Base-by-base conservation (phyloP, 2,113 vertebrate genomes). In the Ahaetulla prasina region DNA sequence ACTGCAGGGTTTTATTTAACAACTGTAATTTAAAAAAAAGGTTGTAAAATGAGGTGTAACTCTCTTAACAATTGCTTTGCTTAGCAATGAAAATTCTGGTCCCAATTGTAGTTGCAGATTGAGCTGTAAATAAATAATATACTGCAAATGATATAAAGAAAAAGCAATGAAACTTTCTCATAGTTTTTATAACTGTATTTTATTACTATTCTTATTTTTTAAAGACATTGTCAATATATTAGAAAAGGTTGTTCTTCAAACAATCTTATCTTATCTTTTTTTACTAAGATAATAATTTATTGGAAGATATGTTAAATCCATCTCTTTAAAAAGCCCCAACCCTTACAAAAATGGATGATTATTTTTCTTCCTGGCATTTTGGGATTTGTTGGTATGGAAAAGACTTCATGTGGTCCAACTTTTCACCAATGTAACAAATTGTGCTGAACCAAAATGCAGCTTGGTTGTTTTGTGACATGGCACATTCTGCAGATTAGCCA, bases 121-220 rank as follows among this genome's bases (percentile, higher is more conserved):
- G 11, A 27, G 27, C 10, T n/a, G 60, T 63, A 63, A 63, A 63
- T 63, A 63, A n/a, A 63, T 12, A 30, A 63, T 63, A 63, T n/a
- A 63, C 60, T n/a, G 60, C 94, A 96, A 97, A 95, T 0, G 89
- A 89, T 89, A 7, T 87, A 23, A 90, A 92, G 89, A 91, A 49
- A 93, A 97, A 96, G 92, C 94, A 63, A 93, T 91, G 94, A 93
- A 93, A 94, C 95, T 93, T 94, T 94, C 95, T 92, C 93, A 94
- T 94, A 94, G 96, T 96, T 96, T 91, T 94, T 49, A 52, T 97
- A 97, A 97, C 89, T 94, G 96, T 94, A 92, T 92, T 97, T 96
- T 96, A 96, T 96, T 97, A 95, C 94, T 90, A 95, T 95, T 93
- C 94, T 96, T 94, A 92, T 35, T 94, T 94, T 94, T 86, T 89